Evolutionary conservation across 2,113 vertebrate species (phyloP), one percentile per base, ranked within the genome.

Genomic region (Poeciliopsis retropinna): DNA sequence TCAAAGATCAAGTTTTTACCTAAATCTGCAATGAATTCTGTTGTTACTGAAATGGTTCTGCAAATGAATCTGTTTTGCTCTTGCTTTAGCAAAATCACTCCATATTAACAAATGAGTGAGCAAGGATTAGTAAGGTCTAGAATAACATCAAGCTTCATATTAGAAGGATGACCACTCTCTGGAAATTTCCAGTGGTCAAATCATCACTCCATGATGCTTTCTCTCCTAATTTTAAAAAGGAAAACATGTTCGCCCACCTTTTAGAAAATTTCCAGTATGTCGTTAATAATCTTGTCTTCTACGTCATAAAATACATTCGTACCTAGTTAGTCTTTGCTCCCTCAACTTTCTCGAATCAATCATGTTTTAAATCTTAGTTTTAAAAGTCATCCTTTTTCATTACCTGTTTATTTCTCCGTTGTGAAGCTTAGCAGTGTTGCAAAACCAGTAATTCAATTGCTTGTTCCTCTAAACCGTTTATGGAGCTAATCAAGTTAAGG

Each of bases 121-220:
- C 0, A 72, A 64, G 65, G 73, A 22, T 67, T 68, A 61, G 30
- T 17, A 17, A 68, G 64, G 25, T 4, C 0, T 0, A 25, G 27
- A 30, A 71, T 67, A n/a, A 65, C 60, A n/a, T 13, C n/a, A 61
- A 28, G 1, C 27, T 30, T 41, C 2, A 22, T 73, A n/a, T n/a
- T 30, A 25, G 0, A 14, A 57, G 30, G 19, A 7, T 74, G 60
- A 74, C 11, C 60, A 41, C 63, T 60, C 29, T 10, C 69, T 34
- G 47, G 72, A 66, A 74, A 66, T 73, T 74, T 70, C 66, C 47
- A 70, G 44, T 64, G 47, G 47, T 60, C 47, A 65, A 4, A 2
- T 25, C 34, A 5, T 34, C 31, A 73, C 25, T 3, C 44, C 25
- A 0, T 37, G 2, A 27, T 15, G 0, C 47, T 60, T 60, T 70